These are phyloP conservation scores for Thymelicus sylvestris DNA, from an alignment of 2,888 invertebrate genomes.

Conservation along the genomic window DNA sequence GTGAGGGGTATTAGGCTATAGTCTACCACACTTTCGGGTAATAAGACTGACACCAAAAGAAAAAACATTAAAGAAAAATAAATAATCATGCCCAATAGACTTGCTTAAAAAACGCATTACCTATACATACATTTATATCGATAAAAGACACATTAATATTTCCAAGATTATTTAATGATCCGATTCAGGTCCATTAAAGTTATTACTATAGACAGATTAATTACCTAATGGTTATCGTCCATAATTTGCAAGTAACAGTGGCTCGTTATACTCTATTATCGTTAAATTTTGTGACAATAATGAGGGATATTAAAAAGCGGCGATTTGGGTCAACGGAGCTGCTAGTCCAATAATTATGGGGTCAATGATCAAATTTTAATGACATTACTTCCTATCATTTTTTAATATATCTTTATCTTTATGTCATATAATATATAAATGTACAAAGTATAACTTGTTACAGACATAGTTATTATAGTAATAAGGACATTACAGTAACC, in stretches of 20 bases:
- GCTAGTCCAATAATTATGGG: constrained; percentile 25
- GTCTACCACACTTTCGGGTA: no score
- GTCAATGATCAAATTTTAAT: constrained; percentile 33
- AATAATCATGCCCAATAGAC: no score
- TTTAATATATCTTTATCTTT: no score
- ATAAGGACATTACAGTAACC: no score
- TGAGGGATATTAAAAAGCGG: constrained; percentile 31
- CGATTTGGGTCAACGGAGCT: constrained; percentile 18
- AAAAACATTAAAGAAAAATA: background rate
- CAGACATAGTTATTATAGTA: no score
- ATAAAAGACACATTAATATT: no score
- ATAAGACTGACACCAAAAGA: background rate
- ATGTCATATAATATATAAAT: no score
- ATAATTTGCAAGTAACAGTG: background rate
- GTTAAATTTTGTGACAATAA: constrained; percentile 31
- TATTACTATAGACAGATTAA: constrained; percentile 2
- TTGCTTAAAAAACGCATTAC: no score
- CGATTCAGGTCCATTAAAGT: background rate
- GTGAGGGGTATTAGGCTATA: no score
- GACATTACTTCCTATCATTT: constrained; percentile 35
- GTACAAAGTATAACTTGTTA: no score
- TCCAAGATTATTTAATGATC: background rate
- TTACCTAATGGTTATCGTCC: constrained; percentile 17
- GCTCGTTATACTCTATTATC: constrained; percentile 23
- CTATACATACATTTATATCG: no score